Evolutionary conservation across 2,888 invertebrate species (phyloP), one percentile per base, ranked within the genome.

Genomic region (Drosophila pullipes): DNA sequence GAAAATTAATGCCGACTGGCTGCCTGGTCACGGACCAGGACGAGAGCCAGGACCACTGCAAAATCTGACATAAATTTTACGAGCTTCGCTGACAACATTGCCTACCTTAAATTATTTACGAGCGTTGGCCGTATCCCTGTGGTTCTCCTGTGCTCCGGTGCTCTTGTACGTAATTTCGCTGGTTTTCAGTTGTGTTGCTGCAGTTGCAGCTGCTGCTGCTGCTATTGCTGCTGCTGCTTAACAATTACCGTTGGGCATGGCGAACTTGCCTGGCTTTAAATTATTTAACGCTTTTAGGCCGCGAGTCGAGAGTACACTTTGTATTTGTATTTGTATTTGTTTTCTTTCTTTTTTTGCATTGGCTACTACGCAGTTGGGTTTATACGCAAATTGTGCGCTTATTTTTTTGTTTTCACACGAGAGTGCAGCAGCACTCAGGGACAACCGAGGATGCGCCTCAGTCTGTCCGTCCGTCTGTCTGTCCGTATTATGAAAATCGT

Each of bases 31-130:
- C 35, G 50, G 64, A 49, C 47, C n/a, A 39, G 54, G 52, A 33
- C 22, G 7, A 47, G 47, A 4, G 9, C 22, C 16, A 25, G 47
- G 7, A 47, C 22, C 47, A 47, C 16, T 47, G 9, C 7, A 62
- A 71, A 74, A 62, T 59, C 39, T 53, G 37, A 62, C 80, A 87
- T 84, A 74, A 75, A 84, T 84, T 76, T 67, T 57, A 69, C 57
- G 52, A 63, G 59, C 54, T 59, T 62, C 67, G 87, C 77, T 76
- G 85, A 89, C 76, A 77, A 62, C 52, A 52, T 53, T 55, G 69
- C 63, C 83, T 90, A 91, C 91, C 91, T 90, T 88, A 69, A 88
- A 91, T 85, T 89, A 89, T 91, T 85, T 78, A 90, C 75, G 81
- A 81, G 83, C 78, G 81, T 82, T 78, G 85, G 81, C 77, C 72